Base-by-base conservation (phyloP, 2,797 vertebrate genomes). In the Neostethus bicornis region DNA sequence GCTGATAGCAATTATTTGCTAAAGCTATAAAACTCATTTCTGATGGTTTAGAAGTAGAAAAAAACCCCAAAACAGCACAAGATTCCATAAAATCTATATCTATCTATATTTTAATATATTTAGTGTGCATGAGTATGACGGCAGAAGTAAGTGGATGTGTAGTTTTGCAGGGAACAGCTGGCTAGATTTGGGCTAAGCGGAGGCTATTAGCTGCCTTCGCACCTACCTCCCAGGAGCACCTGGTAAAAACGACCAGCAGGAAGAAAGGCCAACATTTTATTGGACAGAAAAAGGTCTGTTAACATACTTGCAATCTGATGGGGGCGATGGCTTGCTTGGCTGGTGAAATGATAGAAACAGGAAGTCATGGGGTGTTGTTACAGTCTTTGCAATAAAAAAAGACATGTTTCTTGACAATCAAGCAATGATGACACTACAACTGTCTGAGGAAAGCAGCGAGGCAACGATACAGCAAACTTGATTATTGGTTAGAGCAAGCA, bases 1-100 rank as follows among this genome's bases (percentile, higher is more conserved):
- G 79, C 83, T 64, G 78, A 55, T 60, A 84, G 87, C 88, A 89
- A 89, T 91, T 89, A 86, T 84, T 85, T 79, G 69, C 80, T 68
- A 71, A 74, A 77, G 47, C 73, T 73, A 45, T 67, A 85, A 66
- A 81, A 77, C 63, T 60, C 66, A 75, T 72, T 63, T 51, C 55
- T 70, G n/a, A n/a, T n/a, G n/a, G n/a, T n/a, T n/a, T n/a, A n/a
- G n/a, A n/a, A n/a, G n/a, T n/a, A n/a, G n/a, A n/a, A n/a, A n/a
- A n/a, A n/a, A n/a, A n/a, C n/a, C n/a, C n/a, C n/a, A n/a, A n/a
- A n/a, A n/a, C n/a, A n/a, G n/a, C n/a, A n/a, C n/a, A n/a, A n/a
- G n/a, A n/a, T n/a, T n/a, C n/a, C n/a, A n/a, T n/a, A n/a, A n/a
- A 28, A 9, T 28, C 9, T 28, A 9, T 28, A 2, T 28, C 9